phyloP scores from a whole-genome alignment of 2,113 vertebrate species.

The Aspiorhynchus laticeps region DNA sequence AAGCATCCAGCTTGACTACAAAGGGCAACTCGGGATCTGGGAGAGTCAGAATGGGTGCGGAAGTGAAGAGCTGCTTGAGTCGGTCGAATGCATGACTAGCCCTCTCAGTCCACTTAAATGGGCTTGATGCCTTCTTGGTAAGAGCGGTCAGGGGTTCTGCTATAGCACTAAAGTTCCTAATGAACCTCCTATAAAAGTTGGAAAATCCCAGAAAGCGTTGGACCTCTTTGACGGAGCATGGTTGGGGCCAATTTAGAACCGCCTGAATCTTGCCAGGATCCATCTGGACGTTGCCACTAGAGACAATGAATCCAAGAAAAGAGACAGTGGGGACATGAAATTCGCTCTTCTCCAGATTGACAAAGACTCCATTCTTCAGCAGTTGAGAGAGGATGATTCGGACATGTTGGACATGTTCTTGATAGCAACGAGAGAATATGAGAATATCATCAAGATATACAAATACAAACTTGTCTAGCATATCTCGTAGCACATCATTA shows the following conservation, averaged over 20 bases:
- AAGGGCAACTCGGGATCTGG: no score
- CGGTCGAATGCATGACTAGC: neutral
- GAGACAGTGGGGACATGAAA: neutral
- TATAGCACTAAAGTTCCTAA: neutral
- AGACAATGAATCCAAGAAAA: constrained; percentile 4
- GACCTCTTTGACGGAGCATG: no score
- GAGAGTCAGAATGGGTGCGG: no score
- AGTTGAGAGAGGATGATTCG: neutral
- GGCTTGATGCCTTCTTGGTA: neutral
- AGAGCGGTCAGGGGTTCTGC: neutral
- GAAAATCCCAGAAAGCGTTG: no score
- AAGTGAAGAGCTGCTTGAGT: neutral
- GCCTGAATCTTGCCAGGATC: neutral
- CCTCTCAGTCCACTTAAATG: neutral
- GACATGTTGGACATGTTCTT: neutral
- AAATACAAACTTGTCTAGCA: no score
- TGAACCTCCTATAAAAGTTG: no score
- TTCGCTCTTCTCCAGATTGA: constrained; percentile 5
- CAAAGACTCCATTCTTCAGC: neutral
- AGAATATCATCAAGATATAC: neutral
- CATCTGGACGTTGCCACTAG: neutral
- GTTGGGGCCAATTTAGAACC: neutral
- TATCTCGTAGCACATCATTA: no score
- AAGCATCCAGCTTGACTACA: no score
- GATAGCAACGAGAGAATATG: neutral